A percentile compares a stretch with the other conserved stretches of the same genome.
phyloP scores from a whole-genome alignment of 53 echinoderm and acorn worm genomes.

The Crossaster papposus region DNA sequence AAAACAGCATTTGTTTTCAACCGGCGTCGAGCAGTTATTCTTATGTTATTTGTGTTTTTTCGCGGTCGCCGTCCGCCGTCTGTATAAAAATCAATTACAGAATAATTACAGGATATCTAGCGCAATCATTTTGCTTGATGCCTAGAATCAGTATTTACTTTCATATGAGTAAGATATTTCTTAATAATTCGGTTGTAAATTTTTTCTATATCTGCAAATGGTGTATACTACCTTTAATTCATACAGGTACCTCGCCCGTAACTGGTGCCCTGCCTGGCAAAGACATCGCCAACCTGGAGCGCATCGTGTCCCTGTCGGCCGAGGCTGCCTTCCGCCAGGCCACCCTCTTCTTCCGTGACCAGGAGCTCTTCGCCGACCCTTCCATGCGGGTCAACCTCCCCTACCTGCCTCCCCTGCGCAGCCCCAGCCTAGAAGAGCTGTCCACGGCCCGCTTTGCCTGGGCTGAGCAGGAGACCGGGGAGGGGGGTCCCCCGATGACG shows the following conservation, averaged over 20 bases:
- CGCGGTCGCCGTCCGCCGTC: too few relatives aligned
- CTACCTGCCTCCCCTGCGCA: conserved; percentile 86
- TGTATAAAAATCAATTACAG: too few relatives aligned
- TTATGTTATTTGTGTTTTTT: too few relatives aligned
- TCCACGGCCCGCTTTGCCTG: conserved; percentile 93
- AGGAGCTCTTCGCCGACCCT: conserved; percentile 92
- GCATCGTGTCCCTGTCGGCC: conserved; percentile 85
- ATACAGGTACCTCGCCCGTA: conserved; percentile 37
- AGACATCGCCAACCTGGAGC: conserved; percentile 61
- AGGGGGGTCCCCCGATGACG: neutral
- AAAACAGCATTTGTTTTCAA: too few relatives aligned
- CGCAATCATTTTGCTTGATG: too few relatives aligned
- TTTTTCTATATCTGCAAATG: too few relatives aligned
- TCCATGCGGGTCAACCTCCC: conserved; percentile 88
- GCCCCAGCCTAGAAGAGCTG: conserved; percentile 87
- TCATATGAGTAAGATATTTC: too few relatives aligned
- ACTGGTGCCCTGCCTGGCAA: conserved; percentile 43
- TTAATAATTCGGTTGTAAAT: too few relatives aligned
- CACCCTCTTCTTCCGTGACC: conserved; percentile 90
- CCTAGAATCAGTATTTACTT: too few relatives aligned
- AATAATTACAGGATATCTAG: too few relatives aligned
- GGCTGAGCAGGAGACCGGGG: conserved; percentile 66
- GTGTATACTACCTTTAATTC: neutral
- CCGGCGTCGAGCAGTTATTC: too few relatives aligned
- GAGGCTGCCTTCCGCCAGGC: conserved; percentile 97